phyloP scores from a whole-genome alignment of 2,888 invertebrate genomes.

The Crocallis elinguaria region DNA sequence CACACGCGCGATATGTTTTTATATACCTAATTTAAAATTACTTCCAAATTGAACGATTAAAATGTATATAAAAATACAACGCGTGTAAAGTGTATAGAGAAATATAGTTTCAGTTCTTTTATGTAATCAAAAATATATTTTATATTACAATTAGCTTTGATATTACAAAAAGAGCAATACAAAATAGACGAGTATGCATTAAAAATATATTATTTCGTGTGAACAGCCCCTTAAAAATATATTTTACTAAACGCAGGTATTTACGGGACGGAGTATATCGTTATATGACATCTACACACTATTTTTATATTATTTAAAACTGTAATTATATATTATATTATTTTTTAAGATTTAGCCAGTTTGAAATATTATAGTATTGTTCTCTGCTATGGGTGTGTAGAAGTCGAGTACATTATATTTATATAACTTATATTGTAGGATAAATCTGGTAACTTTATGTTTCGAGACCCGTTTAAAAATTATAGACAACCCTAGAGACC shows the following conservation, averaged over 20 bases:
- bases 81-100: constrained; percentile 14
- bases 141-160: neutral
- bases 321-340: neutral
- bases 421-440: constrained; percentile 66
- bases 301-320: constrained; percentile 21
- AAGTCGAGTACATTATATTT: constrained; percentile 37
- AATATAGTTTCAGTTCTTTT: constrained; percentile 25
- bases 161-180: neutral
- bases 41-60: neutral
- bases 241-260: constrained; percentile 52
- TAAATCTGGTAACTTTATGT: constrained; percentile 79
- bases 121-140: constrained; percentile 6
- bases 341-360: too few relatives aligned
- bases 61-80: neutral
- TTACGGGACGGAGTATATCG: constrained; percentile 64
- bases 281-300: constrained; percentile 59
- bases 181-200: constrained; percentile 4
- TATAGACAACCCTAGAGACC: constrained; percentile 55
- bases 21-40: neutral
- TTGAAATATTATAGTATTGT: too few relatives aligned
- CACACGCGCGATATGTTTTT: constrained; percentile 1
- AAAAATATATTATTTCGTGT: constrained; percentile 14
- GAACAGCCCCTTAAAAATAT: constrained; percentile 25
- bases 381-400: constrained; percentile 49
- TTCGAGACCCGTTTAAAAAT: constrained; percentile 75